These are phyloP conservation scores for Chaenocephalus aceratus DNA, from an alignment of 2,113 vertebrate genomes.

Conservation along the genomic window DNA sequence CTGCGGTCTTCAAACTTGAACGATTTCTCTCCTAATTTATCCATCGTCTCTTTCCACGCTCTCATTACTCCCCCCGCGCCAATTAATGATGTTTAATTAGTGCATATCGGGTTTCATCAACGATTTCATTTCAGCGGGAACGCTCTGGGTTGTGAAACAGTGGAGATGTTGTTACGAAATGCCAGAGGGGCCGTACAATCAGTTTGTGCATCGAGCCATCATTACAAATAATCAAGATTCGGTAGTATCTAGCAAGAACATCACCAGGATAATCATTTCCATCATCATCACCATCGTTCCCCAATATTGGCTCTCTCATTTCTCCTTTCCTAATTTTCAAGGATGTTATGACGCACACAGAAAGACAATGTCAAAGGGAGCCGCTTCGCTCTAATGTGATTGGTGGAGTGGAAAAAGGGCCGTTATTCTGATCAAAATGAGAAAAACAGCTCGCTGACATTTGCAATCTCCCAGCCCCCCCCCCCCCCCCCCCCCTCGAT, in stretches of 20 bases:
- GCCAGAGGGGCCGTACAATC: slow-evolving; percentile 55
- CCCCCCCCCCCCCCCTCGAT: slow-evolving; percentile 20
- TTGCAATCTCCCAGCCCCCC: slow-evolving; percentile 47
- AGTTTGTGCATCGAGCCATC: slow-evolving; percentile 59
- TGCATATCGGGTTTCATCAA: slow-evolving; percentile 48
- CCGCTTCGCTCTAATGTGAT: slow-evolving; percentile 52
- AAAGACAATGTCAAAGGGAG: slow-evolving; percentile 27
- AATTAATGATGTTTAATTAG: slow-evolving; percentile 69
- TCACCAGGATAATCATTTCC: slow-evolving; percentile 58
- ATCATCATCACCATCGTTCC: slow-evolving; percentile 18
- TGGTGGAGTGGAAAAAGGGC: slow-evolving; percentile 50
- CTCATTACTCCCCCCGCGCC: slow-evolving; percentile 15
- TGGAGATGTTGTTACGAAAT: slow-evolving; percentile 14
- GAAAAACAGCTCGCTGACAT: slow-evolving; percentile 60
- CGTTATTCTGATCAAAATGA: slow-evolving; percentile 66
- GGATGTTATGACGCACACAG: slow-evolving; percentile 29
- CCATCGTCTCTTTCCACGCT: background rate
- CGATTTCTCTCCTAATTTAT: slow-evolving; percentile 29
- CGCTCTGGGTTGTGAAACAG: slow-evolving; percentile 14
- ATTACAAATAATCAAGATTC: slow-evolving; percentile 59
- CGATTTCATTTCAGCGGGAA: slow-evolving; percentile 37
- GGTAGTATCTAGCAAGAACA: slow-evolving; percentile 32
- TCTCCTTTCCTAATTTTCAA: slow-evolving; percentile 53
- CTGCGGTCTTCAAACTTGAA: slow-evolving; percentile 13
- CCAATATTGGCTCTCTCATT: slow-evolving; percentile 24